phyloP scores from a whole-genome alignment of 2,797 vertebrate genomes.

The Scarus forsteni region DNA sequence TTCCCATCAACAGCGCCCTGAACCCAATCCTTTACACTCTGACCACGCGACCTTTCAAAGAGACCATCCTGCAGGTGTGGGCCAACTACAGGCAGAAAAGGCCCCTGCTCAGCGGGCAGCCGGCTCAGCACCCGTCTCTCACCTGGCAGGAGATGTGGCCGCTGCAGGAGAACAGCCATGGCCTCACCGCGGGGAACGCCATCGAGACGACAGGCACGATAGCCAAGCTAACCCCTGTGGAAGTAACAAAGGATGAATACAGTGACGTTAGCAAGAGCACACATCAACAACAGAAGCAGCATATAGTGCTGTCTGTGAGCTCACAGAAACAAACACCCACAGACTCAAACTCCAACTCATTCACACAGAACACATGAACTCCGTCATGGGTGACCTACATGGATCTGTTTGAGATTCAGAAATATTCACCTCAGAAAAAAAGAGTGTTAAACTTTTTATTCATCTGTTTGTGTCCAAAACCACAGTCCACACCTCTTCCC shows the following conservation, averaged over 20 bases:
- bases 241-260: constrained; percentile 44
- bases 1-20: constrained; percentile 97
- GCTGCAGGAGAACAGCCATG: constrained; percentile 83
- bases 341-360: constrained; percentile 6
- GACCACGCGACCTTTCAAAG: constrained; percentile 97
- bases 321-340: constrained; percentile 42
- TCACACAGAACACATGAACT: constrained; percentile 47
- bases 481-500: background rate
- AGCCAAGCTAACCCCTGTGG: constrained; percentile 63
- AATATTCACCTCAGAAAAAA: constrained; percentile 7
- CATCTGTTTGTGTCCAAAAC: background rate
- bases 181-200: constrained; percentile 70
- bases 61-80: constrained; percentile 95
- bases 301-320: constrained; percentile 40
- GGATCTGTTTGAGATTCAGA: constrained; percentile 1
- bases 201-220: constrained; percentile 73
- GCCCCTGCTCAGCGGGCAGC: constrained; percentile 82
- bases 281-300: constrained; percentile 39
- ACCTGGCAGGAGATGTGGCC: constrained; percentile 97
- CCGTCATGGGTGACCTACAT: background rate
- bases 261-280: constrained; percentile 24
- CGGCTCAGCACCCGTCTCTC: constrained; percentile 86
- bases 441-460: background rate
- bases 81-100: constrained; percentile 91
- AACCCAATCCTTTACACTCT: constrained; percentile 98